Evolutionary conservation across 2,797 vertebrate species (phyloP), one percentile per base, ranked within the genome.

Genomic region (Picus viridis): DNA sequence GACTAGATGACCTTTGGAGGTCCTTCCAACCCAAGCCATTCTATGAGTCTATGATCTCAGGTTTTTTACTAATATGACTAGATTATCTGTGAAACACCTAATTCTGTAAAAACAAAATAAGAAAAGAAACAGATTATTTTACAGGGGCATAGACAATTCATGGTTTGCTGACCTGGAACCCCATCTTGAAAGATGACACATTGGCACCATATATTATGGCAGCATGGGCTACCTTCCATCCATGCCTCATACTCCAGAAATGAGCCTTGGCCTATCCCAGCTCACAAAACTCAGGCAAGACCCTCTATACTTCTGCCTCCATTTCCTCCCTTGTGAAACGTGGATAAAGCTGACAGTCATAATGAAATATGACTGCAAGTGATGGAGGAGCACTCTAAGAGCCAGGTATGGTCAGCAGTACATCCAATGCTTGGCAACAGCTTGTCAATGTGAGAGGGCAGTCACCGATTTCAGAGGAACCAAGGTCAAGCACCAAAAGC

Each of bases 131-230:
- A 32, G 32, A 61, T 14, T 9, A 54, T 43, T 45, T 62, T 17
- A 65, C 30, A 29, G 17, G 16, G 18, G 91, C 12, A 20, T 0
- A 39, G 27, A 34, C 4, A 34, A 30, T 8, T n/a, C 16, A 43
- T 16, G 3, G 5, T 23, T 61, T 63, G n/a, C 45, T 58, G 34
- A 23, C 10, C 10, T 49, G 36, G 53, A 92, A 83, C 34, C 3
- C 14, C 16, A 36, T 0, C 0, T 1, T 62, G 24, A 79, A 56
- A 7, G 27, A 24, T 16, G 65, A 8, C 15, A 53, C 13, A 1
- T 0, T 3, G 39, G 51, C 30, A 67, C 4, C 54, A 32, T 5
- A 41, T 4, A 22, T 2, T 6, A 16, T 43, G 26, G 64, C 27
- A 86, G 32, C 16, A 57, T 2, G 2, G 69, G 30, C 5, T 45